Percentiles rank a stretch among this genome's conserved stretches.
Conservation (phyloP, 2,888 invertebrate species). For the Bembecia ichneumoniformis region DNA sequence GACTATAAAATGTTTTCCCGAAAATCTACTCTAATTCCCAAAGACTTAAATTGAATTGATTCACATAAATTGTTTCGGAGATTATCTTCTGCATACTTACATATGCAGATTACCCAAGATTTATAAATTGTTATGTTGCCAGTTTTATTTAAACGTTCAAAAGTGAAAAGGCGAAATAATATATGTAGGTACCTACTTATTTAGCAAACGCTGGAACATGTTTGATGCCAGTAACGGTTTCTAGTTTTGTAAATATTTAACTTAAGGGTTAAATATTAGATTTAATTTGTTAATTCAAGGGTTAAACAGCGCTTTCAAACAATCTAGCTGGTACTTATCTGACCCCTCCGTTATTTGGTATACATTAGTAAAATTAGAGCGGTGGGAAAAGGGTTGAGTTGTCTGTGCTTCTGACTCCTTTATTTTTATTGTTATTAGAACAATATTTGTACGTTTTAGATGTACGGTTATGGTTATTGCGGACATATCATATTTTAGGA, state of each 20-base stretch:
- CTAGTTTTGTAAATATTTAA: too few relatives aligned
- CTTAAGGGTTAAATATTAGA: background rate
- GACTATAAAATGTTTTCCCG: too few relatives aligned
- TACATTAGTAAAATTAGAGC: slow-evolving; percentile 71
- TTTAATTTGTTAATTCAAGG: slow-evolving; percentile 48
- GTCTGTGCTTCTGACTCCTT: slow-evolving; percentile 39
- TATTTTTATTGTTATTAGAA: slow-evolving; percentile 70
- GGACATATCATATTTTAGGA: slow-evolving; percentile 29
- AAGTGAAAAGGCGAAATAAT: background rate
- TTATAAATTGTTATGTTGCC: too few relatives aligned
- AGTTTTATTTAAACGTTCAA: background rate
- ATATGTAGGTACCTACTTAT: too few relatives aligned
- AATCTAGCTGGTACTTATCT: slow-evolving; percentile 48
- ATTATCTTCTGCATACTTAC: too few relatives aligned
- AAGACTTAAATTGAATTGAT: too few relatives aligned
- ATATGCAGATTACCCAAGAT: too few relatives aligned
- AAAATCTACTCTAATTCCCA: too few relatives aligned
- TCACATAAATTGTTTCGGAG: too few relatives aligned
- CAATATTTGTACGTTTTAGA: slow-evolving; percentile 66
- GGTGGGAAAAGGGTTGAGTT: slow-evolving; percentile 65
- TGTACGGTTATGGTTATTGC: slow-evolving; percentile 62
- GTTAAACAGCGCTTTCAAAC: slow-evolving; percentile 46
- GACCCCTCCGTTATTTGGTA: slow-evolving; percentile 50
- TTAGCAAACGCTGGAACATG: too few relatives aligned
- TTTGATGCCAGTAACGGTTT: too few relatives aligned